Base-by-base conservation (phyloP, 2,888 invertebrate species). In the Oasisia sp. region DNA sequence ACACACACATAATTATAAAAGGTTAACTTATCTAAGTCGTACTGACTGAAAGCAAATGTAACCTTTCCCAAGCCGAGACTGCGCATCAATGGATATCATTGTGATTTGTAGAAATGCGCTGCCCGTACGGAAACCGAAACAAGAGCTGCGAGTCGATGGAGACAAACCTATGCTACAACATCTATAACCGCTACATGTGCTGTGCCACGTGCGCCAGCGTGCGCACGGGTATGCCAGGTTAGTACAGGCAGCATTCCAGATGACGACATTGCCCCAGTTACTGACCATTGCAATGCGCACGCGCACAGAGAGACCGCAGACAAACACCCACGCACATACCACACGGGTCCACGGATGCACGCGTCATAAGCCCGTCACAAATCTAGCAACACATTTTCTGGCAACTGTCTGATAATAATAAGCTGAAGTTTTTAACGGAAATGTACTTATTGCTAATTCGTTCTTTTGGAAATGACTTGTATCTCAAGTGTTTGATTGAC, bases 151-250 rank as follows among this genome's bases (percentile, higher is more conserved):
- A 58, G 38, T 32, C 32, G 44, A 92, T 92, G 92, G 91, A 91
- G 27, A 89, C 92, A 14, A 92, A 92, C 50, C 89, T 89, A 38
- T 92, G 92, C 32, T 92, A 92, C 89, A 89, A 38, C 45, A 50
- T 45, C 91, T 44, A 89, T 89, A 44, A 89, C 91, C 91, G 92
- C n/a, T 45, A 91, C 89, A 44, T 90, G 32, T 92, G 92, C 91
- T 92, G 92, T 50, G 91, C 90, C 38, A 92, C 90, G 91, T 92
- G 92, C 32, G 92, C 92, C 27, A 32, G 74, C 19, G 92, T 91
- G 14, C 89, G 89, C 44, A 92, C 92, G n/a, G 32, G 89, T 89
- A 92, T 92, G 92, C 38, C 58, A 32, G 38, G 92, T 92, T 32
- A 58, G 92, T 38, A 14, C 27, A 32, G 5, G 44, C 44, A 38